Evolutionary conservation across 2,888 invertebrate species (phyloP), one percentile per base, ranked within the genome.

Genomic region (Patella depressa): DNA sequence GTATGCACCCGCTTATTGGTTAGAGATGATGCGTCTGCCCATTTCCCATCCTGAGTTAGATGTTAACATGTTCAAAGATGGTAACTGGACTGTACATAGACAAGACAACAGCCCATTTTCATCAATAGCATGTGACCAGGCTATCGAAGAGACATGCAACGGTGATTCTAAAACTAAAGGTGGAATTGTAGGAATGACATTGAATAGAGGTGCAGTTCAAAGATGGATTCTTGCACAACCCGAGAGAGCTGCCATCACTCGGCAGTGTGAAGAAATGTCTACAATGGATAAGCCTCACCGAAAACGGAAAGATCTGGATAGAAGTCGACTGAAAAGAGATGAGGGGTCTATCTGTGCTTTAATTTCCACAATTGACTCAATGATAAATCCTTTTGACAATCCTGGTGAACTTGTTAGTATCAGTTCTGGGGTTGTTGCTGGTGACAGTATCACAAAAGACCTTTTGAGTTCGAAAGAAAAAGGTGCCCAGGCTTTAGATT

Each of bases 181-280:
- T 24, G 24, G 24, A 24, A 24, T 24, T 24, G 24, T 24, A 24
- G 24, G 24, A 24, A 24, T 24, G 24, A 24, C 24, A 24, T 24
- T 24, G 24, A 24, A 24, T 24, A 24, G 24, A 24, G 74, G 74
- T 53, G 78, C 71, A 53, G 73, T 73, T 15, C 72, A 73, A 57
- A 24, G 77, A 15, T 77, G 78, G 74, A 45, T 74, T 69, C 78
- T 77, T 29, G 34, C 78, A 34, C 70, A 74, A 53, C 74, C 73
- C 45, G 74, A 69, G 15, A 65, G 65, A 74, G 59, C 78, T 65
- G 45, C 45, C 15, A 77, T 77, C 75, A 53, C 19, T 53, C 17
- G 54, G 53, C 45, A 65, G 69, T 74, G 73, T 53, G 69, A 75
- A 53, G 53, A 77, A 70, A 71, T 77, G 69, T 57, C 73, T 45